These are phyloP conservation scores for Criorhina ranunculi DNA, from an alignment of 2,888 invertebrate genomes.

Conservation along the genomic window DNA sequence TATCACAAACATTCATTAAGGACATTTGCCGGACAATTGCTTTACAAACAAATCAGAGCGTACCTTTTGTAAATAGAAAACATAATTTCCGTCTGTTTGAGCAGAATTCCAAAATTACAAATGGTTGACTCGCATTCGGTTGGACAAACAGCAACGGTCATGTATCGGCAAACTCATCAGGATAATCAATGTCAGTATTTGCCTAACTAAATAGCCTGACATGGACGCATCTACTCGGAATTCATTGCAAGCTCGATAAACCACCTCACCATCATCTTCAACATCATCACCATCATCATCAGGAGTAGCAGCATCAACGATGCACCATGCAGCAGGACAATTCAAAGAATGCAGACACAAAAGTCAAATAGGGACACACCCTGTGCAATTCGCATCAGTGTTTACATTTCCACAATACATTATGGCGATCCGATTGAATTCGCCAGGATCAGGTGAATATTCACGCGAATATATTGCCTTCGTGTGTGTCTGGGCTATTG, in stretches of 20 bases:
- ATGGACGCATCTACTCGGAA: not conserved
- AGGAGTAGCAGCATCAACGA: not conserved
- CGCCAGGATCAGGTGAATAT: conserved; percentile 44
- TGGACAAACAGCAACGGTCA: not conserved
- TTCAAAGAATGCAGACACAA: conserved; percentile 14
- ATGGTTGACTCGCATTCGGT: not conserved
- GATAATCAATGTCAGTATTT: conserved; percentile 60
- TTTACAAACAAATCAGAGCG: not conserved
- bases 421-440: conserved; percentile 49
- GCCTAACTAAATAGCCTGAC: conserved; percentile 35
- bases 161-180: conserved; percentile 38
- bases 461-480: not conserved
- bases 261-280: not conserved
- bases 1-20: conserved; percentile 11
- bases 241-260: not conserved
- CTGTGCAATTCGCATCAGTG: conserved; percentile 23
- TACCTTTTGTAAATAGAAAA: conserved; percentile 25
- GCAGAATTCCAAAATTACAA: conserved; percentile 26
- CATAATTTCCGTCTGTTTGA: conserved; percentile 46
- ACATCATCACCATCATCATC: not conserved
- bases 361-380: conserved; percentile 13
- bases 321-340: not conserved
- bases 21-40: conserved; percentile 18
- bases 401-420: conserved; percentile 40
- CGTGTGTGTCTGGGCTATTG: not conserved